phyloP scores from a whole-genome alignment of 2,113 vertebrate genomes.

The Aegypius monachus region DNA sequence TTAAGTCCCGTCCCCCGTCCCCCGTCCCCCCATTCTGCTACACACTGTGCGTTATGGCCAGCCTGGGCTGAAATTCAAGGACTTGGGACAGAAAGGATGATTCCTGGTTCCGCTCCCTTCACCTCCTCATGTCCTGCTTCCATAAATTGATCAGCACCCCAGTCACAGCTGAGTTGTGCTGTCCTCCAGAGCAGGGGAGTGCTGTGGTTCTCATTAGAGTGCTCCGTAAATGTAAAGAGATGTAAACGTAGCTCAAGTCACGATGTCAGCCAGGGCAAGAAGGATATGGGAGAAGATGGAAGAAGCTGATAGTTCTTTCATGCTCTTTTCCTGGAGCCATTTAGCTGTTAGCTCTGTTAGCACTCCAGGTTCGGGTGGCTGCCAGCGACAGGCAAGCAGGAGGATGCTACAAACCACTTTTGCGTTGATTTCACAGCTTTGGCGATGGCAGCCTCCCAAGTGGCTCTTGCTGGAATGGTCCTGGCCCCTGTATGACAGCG shows the following conservation, averaged over 20 bases:
- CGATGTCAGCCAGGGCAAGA: not conserved
- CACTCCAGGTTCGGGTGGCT: not conserved
- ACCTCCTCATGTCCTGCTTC: not conserved
- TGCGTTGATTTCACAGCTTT: not conserved
- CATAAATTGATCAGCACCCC: not conserved
- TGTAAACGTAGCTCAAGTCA: not conserved
- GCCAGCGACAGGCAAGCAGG: not conserved
- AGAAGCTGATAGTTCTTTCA: not conserved
- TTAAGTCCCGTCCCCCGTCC: not conserved
- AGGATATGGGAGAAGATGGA: not conserved
- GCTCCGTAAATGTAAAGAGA: not conserved
- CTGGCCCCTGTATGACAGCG: rapidly evolving
- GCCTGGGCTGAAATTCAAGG: not conserved
- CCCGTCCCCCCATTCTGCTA: not conserved
- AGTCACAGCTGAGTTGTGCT: not conserved
- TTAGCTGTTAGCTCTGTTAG: not conserved
- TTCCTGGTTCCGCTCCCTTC: not conserved
- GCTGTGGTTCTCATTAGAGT: not conserved
- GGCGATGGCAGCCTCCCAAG: not conserved
- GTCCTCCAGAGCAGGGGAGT: not conserved
- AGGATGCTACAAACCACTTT: not conserved
- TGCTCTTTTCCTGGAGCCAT: not conserved
- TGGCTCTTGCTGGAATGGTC: not conserved
- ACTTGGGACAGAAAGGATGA: not conserved
- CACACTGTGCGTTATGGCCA: not conserved